Percentiles rank a stretch among this genome's conserved stretches.
Conservation (phyloP, 2,797 vertebrate genomes). For the Pantherophis alleghaniensis region DNA sequence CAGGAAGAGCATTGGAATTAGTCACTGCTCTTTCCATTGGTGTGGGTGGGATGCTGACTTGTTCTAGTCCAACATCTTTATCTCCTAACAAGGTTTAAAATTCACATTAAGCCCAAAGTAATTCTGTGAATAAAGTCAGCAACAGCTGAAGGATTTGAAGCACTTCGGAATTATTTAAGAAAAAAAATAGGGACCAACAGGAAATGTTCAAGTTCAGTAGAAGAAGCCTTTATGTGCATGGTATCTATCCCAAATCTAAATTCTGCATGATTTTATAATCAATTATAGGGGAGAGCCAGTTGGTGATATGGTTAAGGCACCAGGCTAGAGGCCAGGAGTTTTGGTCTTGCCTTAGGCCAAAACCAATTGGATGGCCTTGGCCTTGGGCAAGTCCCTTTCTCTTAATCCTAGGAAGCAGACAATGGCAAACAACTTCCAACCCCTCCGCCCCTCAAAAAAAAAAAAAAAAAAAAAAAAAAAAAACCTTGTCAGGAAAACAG, state of each 20-base stretch:
- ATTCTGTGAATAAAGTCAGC: background rate
- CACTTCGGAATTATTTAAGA: background rate
- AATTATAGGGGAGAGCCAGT: background rate
- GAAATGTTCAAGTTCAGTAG: background rate
- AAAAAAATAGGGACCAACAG: background rate
- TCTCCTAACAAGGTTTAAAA: background rate
- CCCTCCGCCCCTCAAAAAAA: too few relatives aligned
- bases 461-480: background rate
- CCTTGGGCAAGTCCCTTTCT: background rate
- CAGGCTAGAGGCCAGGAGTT: background rate
- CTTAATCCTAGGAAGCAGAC: background rate
- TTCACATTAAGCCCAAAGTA: background rate
- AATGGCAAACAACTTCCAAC: background rate
- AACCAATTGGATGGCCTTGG: background rate
- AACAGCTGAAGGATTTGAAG: background rate
- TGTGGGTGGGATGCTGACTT: background rate
- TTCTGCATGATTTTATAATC: background rate
- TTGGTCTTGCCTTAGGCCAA: background rate
- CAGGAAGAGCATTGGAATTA: background rate
- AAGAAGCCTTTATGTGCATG: background rate
- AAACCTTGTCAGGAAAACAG: background rate
- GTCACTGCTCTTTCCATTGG: background rate
- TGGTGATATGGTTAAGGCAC: background rate
- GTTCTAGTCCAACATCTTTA: background rate
- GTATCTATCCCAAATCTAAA: background rate